These are phyloP conservation scores for Oceanodroma tethys DNA, from an alignment of 2,113 vertebrate species.

Conservation along the genomic window DNA sequence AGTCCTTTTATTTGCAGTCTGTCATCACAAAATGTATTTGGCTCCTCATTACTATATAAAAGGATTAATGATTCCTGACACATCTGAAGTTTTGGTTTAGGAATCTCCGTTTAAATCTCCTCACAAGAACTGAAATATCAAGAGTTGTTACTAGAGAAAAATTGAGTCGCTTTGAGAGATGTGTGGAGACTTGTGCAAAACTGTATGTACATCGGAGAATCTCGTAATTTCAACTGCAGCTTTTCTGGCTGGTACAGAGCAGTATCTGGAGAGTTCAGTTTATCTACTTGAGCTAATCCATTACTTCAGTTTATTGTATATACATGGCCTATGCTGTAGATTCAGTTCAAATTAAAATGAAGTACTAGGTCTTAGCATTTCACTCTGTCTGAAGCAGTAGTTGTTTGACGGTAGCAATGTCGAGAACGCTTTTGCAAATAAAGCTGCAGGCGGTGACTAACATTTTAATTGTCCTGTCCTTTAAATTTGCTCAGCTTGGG, in stretches of 20 bases:
- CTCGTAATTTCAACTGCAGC: not conserved
- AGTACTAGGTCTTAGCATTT: not conserved
- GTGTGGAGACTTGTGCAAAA: not conserved
- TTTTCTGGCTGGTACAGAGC: not conserved
- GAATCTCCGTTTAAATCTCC: not conserved
- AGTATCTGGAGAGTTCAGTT: not conserved
- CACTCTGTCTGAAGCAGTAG: not conserved
- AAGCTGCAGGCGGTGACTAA: not conserved
- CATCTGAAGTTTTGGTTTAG: not conserved
- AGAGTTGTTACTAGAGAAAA: not conserved
- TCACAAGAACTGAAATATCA: not conserved
- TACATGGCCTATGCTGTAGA: not conserved
- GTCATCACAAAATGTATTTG: not conserved
- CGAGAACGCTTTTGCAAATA: not conserved
- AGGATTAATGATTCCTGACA: not conserved
- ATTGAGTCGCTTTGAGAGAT: not conserved
- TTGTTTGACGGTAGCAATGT: not conserved
- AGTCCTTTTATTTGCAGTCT: not conserved
- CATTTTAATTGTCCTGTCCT: not conserved
- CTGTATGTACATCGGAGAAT: fast-evolving
- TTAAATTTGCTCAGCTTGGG: not conserved
- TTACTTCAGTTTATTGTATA: not conserved
- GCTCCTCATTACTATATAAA: not conserved
- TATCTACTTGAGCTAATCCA: not conserved
- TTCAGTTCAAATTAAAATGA: not conserved